Evolutionary conservation across 2,888 invertebrate genomes (phyloP).

Genomic region (Eupithecia insigniata): DNA sequence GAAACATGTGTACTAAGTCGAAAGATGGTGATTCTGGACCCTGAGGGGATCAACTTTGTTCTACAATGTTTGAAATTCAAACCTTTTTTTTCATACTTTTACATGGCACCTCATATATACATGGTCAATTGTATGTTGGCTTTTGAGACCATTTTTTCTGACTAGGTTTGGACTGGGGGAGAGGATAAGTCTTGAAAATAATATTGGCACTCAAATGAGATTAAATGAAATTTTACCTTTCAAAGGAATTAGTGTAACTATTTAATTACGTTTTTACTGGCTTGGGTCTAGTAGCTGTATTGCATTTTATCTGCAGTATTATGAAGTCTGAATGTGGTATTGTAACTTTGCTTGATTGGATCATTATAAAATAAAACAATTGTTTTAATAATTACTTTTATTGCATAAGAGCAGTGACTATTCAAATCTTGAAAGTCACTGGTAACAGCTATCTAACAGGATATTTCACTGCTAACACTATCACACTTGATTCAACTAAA

Average conservation of each 20-base stretch:
- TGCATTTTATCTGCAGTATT: not conserved
- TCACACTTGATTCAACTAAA: slow-evolving; percentile 68
- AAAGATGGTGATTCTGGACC: too few species aligned
- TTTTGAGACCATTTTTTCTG: not conserved
- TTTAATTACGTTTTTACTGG: not conserved
- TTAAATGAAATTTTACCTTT: not conserved
- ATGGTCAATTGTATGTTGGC: not conserved
- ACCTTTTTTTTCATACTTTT: too few species aligned
- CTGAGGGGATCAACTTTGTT: too few species aligned
- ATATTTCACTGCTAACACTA: slow-evolving; percentile 58
- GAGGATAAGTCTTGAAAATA: not conserved
- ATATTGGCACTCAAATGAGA: not conserved
- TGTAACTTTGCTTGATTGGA: not conserved
- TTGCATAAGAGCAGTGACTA: slow-evolving; percentile 66
- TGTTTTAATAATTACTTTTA: slow-evolving; percentile 49
- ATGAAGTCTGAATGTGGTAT: not conserved
- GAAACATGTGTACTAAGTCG: too few species aligned
- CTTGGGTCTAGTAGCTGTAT: not conserved
- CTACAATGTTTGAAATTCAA: too few species aligned
- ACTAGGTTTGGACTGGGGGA: not conserved
- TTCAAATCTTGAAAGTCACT: slow-evolving; percentile 54
- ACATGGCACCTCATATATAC: too few species aligned
- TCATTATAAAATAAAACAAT: slow-evolving; percentile 36
- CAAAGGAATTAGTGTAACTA: not conserved
- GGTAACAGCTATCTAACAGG: slow-evolving; percentile 60